Percentiles rank a stretch among this genome's conserved stretches.
Conservation (phyloP, 2,113 vertebrate genomes). For the Connochaetes taurinus region DNA sequence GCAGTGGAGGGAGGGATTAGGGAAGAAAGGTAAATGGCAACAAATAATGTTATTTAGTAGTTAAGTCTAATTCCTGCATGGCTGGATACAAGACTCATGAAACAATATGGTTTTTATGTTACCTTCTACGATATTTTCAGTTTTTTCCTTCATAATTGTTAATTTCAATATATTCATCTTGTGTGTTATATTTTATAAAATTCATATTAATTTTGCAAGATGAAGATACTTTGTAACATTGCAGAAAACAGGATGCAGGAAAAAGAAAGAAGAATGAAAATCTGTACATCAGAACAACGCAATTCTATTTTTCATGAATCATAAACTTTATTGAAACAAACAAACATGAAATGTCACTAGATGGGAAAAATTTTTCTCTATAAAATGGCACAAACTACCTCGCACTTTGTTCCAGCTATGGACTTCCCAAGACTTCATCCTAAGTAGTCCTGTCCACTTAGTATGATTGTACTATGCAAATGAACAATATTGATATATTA, state of each 20-base stretch:
- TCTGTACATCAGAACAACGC: not conserved
- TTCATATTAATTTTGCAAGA: not conserved
- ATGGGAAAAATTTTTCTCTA: not conserved
- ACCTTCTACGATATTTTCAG: not conserved
- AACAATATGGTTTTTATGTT: not conserved
- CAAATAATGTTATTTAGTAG: not conserved
- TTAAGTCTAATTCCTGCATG: not conserved
- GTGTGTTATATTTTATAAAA: not conserved
- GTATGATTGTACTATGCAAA: not conserved
- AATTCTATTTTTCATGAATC: not conserved
- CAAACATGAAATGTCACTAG: not conserved
- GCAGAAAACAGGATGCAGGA: not conserved
- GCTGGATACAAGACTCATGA: not conserved
- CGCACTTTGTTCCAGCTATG: not conserved
- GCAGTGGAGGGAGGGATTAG: not conserved
- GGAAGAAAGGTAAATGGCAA: not conserved
- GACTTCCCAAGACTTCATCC: not conserved
- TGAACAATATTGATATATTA: not conserved
- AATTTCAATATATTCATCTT: not conserved
- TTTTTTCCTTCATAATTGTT: not conserved
- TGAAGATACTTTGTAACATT: not conserved
- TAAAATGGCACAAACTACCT: not conserved
- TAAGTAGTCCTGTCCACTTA: not conserved
- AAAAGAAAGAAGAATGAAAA: not conserved
- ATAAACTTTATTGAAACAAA: not conserved